Conservation (phyloP, 2,888 invertebrate species). For the Tetranychus piercei region DNA sequence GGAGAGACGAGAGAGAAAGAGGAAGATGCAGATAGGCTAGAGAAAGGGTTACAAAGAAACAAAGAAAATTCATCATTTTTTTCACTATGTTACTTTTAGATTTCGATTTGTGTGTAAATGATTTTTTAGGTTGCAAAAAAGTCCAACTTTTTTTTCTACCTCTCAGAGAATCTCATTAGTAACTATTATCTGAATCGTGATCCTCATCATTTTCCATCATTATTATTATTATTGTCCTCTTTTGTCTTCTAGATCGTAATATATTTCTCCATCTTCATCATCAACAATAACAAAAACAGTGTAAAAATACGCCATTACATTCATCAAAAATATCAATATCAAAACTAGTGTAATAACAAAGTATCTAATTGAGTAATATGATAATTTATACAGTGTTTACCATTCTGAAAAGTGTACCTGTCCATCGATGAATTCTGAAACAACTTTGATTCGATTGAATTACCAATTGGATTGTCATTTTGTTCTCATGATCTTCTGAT, state of each 20-base stretch:
- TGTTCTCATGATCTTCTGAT: too few species aligned
- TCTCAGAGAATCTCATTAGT: neutral
- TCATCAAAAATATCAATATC: too few species aligned
- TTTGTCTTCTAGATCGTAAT: neutral
- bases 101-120: neutral
- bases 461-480: too few species aligned
- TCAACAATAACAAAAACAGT: neutral
- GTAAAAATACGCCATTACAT: too few species aligned
- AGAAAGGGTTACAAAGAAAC: neutral
- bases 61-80: neutral
- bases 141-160: neutral
- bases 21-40: neutral
- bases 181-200: neutral
- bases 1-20: neutral
- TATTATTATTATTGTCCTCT: neutral
- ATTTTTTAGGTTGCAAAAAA: neutral
- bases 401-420: too few species aligned
- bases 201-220: neutral
- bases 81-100: neutral
- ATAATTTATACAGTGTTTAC: too few species aligned
- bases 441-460: too few species aligned
- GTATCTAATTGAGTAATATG: too few species aligned
- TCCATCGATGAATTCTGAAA: too few species aligned
- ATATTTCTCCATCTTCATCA: neutral
- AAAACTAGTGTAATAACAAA: too few species aligned